Base-by-base conservation (phyloP, 2,888 invertebrate species). In the Nasonia oneida region DNA sequence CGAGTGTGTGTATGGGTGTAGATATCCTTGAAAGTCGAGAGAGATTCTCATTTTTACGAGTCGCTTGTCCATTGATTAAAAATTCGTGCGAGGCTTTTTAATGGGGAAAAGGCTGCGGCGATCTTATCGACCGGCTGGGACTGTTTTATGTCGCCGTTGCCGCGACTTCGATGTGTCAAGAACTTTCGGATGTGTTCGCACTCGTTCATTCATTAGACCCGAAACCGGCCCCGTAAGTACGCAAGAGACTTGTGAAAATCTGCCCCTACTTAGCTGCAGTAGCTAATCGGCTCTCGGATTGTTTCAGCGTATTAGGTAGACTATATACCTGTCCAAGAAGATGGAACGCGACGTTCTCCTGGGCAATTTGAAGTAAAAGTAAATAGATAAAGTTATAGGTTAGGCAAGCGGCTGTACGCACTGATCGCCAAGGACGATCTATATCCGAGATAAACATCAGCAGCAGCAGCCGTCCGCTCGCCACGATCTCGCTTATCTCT, bases 1-100 rank as follows among this genome's bases (percentile, higher is more conserved):
- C 29, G 29, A 29, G n/a, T 42, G n/a, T 23, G 23, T 78, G n/a
- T 61, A 23, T 18, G 12, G 42, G 64, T 15, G 29, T 14, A 29
- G 29, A 1, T 29, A 47, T 71, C 77, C 83, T 84, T 79, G 67
- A 84, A n/a, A 84, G 29, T n/a, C 39, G 64, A 50, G 57, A 64
- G 57, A 61, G 29, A 79, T 73, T 42, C 73, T 83, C 71, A 61
- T 57, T 57, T 78, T 73, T 70, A 83, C 37, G 37, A 61, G 64
- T 10, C 29, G 33, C 57, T 47, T 77, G 53, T 29, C 10, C 23
- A 57, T 83, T 70, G n/a, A 77, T 83, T 83, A 70, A 15, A 61
- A 76, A 64, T 73, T 39, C 39, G 64, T 57, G 42, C 10, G 78
- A 42, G 39, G 6, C 39, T 18, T 10, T 10, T n/a, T n/a, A 57